Base-by-base conservation (phyloP, 2,113 vertebrate species). In the Chascanopsetta lugubris region DNA sequence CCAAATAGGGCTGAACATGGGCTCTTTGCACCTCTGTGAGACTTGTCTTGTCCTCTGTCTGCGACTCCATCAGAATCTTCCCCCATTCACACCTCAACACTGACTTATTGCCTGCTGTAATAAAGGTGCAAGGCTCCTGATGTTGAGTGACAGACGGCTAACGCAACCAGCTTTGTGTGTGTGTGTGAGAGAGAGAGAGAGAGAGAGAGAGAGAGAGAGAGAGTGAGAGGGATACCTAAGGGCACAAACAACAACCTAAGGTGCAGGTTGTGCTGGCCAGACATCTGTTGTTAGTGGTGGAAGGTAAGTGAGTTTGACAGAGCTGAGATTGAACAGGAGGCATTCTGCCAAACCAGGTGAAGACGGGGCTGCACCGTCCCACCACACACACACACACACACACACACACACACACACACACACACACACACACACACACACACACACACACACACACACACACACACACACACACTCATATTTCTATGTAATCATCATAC, bases 261-360 rank as follows among this genome's bases (percentile, higher is more conserved):
- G 85, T 75, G 83, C 83, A 82, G 82, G 81, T 83, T 86, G 72
- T 77, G 78, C 72, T 73, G 68, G 76, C 80, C 75, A 85, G 87
- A 85, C 89, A 87, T 90, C 87, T 85, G 87, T 78, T 90, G 86
- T 86, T 86, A 87, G 85, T 79, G 68, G 86, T 86, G 75, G 76
- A 84, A 81, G 80, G 67, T 89, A 87, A 89, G 79, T 85, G 85
- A 87, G 83, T 90, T 89, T 90, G 89, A 90, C 87, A 90, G 85
- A 85, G 71, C 78, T 88, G 80, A 85, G 87, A 90, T 90, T 86
- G 83, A 90, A 90, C 83, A 89, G 83, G 86, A 89, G 89, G 85
- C 69, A 86, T 85, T 85, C 85, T 84, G 85, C 86, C 86, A 88
- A n/a, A 69, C 64, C 69, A 73, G 75, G 68, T 83, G 69, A 85